These are phyloP conservation scores for Rhynchopsitta pachyrhyncha DNA, from an alignment of 2,113 vertebrate species.

Conservation along the genomic window DNA sequence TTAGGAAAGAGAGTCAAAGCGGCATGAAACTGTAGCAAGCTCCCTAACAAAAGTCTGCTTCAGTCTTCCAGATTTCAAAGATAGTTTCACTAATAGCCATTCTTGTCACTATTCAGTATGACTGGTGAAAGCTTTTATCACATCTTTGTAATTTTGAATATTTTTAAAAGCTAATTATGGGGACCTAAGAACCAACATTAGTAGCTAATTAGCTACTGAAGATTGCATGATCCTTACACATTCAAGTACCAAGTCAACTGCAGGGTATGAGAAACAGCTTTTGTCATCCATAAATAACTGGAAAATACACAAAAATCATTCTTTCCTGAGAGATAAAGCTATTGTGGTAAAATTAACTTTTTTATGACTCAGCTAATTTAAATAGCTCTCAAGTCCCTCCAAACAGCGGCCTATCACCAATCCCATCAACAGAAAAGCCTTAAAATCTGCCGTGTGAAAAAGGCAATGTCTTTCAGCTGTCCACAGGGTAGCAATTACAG, in stretches of 20 bases:
- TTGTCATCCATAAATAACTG: neutral
- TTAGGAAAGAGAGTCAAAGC: neutral
- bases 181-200: neutral
- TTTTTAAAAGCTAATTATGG: neutral
- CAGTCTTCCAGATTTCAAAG: neutral
- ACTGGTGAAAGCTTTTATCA: neutral
- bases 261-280: neutral
- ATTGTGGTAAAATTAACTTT: neutral
- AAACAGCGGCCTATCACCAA: neutral
- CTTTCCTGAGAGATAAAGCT: neutral
- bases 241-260: neutral
- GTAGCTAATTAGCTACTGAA: neutral
- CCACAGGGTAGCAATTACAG: neutral
- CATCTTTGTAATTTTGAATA: neutral
- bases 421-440: neutral
- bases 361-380: neutral
- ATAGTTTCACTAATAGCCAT: accelerated
- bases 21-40: neutral
- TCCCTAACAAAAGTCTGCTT: neutral
- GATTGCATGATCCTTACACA: neutral
- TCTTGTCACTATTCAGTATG: neutral
- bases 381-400: neutral
- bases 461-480: neutral
- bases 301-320: neutral
- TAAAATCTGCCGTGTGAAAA: neutral